Evolutionary conservation across 2,113 vertebrate genomes (phyloP), one percentile per base, ranked within the genome.

Genomic region (Phocoena phocoena): DNA sequence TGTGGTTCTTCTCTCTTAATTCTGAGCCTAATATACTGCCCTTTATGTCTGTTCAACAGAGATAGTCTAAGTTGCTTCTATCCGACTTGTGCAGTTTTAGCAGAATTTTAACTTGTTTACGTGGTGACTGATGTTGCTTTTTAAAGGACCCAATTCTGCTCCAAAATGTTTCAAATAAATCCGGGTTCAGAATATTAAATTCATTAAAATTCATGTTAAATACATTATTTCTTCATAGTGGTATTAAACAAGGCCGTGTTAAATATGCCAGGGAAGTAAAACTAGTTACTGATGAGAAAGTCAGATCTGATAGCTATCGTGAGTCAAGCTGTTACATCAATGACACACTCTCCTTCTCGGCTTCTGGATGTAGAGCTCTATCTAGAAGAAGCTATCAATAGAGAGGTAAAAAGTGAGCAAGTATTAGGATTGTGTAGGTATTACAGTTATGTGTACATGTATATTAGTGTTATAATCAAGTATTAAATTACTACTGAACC

Each of bases 401-500:
- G 13, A n/a, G 20, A 91, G 53, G 14, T 55, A 47, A 80, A 80
- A 90, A 65, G 44, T 95, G 28, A n/a, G 3, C 63, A 93, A 70
- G 14, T 38, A 11, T 83, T 18, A 93, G 14, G 25, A 31, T 28
- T 76, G 55, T 31, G 3, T 62, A 20, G 11, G 4, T 89, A n/a
- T 81, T 38, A 38, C 6, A 23, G 17, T 83, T 65, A 68, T 63
- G 55, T 44, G 14, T 25, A 4, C 31, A 6, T 93, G 8, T 76
- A 0, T 74, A 85, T 73, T 81, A 88, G 25, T 6, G 53, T 79
- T 85, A 62, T 68, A 71, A 63, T 87, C 41, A 84, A 68, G 85
- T 74, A 25, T 53, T 84, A 96, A 96, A 31, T 88, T 93, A 80
- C 77, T 82, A 25, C n/a, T 88, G 12, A 91, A 86, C 36, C 14